Evolutionary conservation across 2,113 vertebrate species (phyloP), one percentile per base, ranked within the genome.

Genomic region (Machaerirhynchus nigripectus): DNA sequence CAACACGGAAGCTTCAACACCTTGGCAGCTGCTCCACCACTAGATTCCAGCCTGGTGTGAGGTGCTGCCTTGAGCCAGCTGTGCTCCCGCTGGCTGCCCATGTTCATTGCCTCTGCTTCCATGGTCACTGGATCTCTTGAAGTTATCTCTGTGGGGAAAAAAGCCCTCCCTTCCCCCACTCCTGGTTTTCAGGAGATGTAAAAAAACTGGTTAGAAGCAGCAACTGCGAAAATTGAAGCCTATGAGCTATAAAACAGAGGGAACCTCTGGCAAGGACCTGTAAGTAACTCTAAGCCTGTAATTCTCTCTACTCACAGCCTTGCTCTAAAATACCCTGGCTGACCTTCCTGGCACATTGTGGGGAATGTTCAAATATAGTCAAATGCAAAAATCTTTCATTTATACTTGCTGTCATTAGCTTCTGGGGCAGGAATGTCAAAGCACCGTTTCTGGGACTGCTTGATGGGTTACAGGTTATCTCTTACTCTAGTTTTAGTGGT

Each of bases 221-320:
- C 50, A 77, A 63, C 86, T 86, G 88, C 84, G 92, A 95, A 88
- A 95, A 93, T 46, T 84, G 82, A 87, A 95, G 92, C 75, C 78
- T 67, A 14, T 46, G 60, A 96, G 85, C 92, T 95, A 19, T 93
- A 88, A 94, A 96, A 78, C 89, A 84, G 89, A 77, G 92, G 64
- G 83, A 90, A 84, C 89, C 92, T 93, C 88, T 96, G 90, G 85
- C 95, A 97, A 78, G 85, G 71, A 44, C 71, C 55, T 65, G 14
- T 53, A 39, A 83, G 71, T 89, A 93, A 76, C 64, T 85, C 65
- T 64, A 86, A 90, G 90, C 53, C 87, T 95, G 65, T 75, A 95
- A 94, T 94, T 94, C 49, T 87, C 20, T 64, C 76, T 80, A 3
- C 69, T 87, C 47, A 44, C 67, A 89, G 68, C 35, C 61, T 93